Conservation (phyloP, 2,797 vertebrate species). For the Myiotriccus ornatus region DNA sequence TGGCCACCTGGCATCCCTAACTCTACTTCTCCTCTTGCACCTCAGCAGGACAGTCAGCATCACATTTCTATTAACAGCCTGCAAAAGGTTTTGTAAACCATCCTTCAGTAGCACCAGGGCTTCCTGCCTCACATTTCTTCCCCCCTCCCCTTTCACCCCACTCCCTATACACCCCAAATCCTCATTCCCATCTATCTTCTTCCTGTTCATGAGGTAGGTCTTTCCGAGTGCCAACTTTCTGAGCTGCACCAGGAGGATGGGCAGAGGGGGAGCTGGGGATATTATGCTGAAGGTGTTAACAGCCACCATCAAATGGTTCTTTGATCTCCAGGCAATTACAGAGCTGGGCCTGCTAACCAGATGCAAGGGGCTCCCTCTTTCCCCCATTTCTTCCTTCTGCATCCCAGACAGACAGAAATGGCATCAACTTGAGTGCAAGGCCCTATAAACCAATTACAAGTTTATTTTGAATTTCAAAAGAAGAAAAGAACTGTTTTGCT, state of each 20-base stretch:
- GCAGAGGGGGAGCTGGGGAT: background rate
- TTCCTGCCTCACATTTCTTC: background rate
- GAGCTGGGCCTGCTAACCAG: constrained; percentile 47
- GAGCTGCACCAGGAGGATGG: background rate
- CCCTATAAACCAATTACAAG: background rate
- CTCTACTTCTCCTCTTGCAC: background rate
- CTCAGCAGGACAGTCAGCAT: background rate
- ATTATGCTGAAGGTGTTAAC: constrained; percentile 22
- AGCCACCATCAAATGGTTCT: constrained; percentile 36
- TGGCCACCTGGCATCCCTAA: background rate
- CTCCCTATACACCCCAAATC: background rate
- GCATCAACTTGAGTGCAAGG: background rate
- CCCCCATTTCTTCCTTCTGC: background rate
- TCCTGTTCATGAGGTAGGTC: background rate
- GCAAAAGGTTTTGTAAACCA: background rate
- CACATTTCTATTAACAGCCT: background rate
- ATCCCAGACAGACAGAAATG: constrained; percentile 22
- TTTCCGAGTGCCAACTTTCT: background rate
- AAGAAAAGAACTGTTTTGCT: background rate
- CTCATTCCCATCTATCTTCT: background rate
- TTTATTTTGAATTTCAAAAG: background rate
- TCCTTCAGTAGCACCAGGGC: background rate
- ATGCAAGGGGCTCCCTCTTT: constrained; percentile 42
- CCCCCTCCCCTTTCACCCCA: background rate
- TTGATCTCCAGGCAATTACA: constrained; percentile 48